phyloP scores from a whole-genome alignment of 2,113 vertebrate genomes.

The Etheostoma cragini region DNA sequence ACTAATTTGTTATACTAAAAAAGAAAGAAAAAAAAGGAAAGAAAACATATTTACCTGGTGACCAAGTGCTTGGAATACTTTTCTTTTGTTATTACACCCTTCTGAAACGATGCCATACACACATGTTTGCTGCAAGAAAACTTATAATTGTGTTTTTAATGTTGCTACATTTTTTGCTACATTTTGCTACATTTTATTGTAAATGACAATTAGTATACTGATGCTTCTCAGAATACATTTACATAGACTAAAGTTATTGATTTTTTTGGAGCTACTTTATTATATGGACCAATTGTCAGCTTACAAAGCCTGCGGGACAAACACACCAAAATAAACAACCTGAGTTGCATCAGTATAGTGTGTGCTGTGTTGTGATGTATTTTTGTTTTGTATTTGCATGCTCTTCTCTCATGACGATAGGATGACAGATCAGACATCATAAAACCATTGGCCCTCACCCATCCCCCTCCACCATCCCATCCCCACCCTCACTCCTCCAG shows the following conservation, averaged over 20 bases:
- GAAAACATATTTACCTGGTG: conserved; percentile 11
- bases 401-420: conserved; percentile 86
- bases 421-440: conserved; percentile 90
- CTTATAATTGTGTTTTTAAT: not conserved
- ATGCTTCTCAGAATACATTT: conserved; percentile 28
- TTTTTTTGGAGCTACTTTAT: not conserved
- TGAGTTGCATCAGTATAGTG: conserved; percentile 76
- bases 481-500: conserved; percentile 79
- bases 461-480: conserved; percentile 79
- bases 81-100: conserved; percentile 24
- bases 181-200: conserved; percentile 21
- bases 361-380: conserved; percentile 82
- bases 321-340: not conserved
- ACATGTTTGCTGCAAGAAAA: conserved; percentile 59
- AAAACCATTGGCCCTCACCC: conserved; percentile 91
- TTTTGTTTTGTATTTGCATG: conserved; percentile 81
- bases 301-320: not conserved
- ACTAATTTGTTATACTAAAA: not conserved
- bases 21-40: not conserved
- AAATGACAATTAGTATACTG: conserved; percentile 39
- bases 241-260: not conserved
- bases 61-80: conserved; percentile 8
- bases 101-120: conserved; percentile 62
- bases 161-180: not conserved
- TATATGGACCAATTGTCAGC: not conserved